Evolutionary conservation across 2,888 invertebrate species (phyloP).

Genomic region (Pheosia gnoma): DNA sequence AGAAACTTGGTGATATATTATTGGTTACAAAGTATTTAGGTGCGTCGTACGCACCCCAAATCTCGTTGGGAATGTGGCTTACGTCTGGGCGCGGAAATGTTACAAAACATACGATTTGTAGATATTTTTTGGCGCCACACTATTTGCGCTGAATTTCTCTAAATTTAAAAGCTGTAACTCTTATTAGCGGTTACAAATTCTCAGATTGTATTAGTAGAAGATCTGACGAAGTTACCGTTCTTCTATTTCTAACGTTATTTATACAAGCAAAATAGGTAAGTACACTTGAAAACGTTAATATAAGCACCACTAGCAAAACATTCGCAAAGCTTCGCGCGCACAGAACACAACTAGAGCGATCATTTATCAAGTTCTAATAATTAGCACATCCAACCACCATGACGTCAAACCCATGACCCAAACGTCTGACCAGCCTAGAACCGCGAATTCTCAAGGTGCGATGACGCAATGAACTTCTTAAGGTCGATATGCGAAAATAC

Average conservation of each 20-base stretch:
- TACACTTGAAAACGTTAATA: no score
- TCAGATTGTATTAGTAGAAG: no score
- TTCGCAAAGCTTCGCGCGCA: background rate
- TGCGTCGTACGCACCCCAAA: background rate
- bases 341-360: background rate
- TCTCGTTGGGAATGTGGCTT: background rate
- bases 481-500: slow-evolving; percentile 23
- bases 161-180: background rate
- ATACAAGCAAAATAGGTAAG: no score
- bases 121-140: background rate
- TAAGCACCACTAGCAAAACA: background rate
- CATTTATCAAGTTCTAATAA: background rate
- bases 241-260: no score
- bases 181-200: no score
- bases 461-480: slow-evolving; percentile 34
- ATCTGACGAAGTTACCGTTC: no score
- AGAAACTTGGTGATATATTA: slow-evolving; percentile 10
- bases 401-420: slow-evolving; percentile 20
- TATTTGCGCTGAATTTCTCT: background rate
- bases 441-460: slow-evolving; percentile 16
- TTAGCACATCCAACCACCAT: background rate
- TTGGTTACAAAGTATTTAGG: background rate
- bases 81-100: background rate
- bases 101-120: background rate
- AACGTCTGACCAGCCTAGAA: slow-evolving; percentile 10